Conservation (phyloP, 2,888 invertebrate species). For the Teleogryllus oceanicus region DNA sequence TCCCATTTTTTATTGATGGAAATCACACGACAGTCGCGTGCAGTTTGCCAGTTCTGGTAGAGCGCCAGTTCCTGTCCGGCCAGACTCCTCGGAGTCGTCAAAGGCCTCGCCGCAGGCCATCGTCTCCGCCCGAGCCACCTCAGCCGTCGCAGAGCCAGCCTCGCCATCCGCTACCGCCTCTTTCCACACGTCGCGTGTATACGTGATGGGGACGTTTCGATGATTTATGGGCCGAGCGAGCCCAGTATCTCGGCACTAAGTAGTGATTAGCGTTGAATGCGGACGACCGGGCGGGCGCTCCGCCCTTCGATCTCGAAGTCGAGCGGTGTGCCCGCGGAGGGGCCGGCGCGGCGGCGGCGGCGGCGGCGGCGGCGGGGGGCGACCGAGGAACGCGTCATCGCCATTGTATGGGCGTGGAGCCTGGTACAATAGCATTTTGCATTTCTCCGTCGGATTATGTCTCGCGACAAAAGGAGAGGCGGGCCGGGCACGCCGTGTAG, state of each 20-base stretch:
- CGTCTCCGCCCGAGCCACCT: too few relatives aligned
- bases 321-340: background rate
- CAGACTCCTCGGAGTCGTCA: background rate
- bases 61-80: background rate
- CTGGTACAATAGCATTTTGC: constrained; percentile 9
- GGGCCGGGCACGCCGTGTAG: background rate
- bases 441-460: constrained; percentile 9
- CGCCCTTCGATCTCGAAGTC: constrained; percentile 1
- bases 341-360: background rate
- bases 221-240: background rate
- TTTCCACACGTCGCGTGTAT: background rate
- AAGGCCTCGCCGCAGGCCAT: background rate
- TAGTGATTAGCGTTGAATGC: constrained; percentile 10
- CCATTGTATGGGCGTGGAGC: background rate
- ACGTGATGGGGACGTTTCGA: background rate
- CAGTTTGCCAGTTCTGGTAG: too few relatives aligned
- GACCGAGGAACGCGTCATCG: background rate
- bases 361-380: too few relatives aligned
- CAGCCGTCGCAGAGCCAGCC: too few relatives aligned
- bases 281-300: background rate
- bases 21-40: too few relatives aligned
- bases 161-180: background rate
- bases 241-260: constrained; percentile 5
- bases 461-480: constrained; percentile 18
- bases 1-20: too few relatives aligned